These are phyloP conservation scores for Chironomus riparius DNA, from an alignment of 2,888 invertebrate genomes.

Conservation along the genomic window DNA sequence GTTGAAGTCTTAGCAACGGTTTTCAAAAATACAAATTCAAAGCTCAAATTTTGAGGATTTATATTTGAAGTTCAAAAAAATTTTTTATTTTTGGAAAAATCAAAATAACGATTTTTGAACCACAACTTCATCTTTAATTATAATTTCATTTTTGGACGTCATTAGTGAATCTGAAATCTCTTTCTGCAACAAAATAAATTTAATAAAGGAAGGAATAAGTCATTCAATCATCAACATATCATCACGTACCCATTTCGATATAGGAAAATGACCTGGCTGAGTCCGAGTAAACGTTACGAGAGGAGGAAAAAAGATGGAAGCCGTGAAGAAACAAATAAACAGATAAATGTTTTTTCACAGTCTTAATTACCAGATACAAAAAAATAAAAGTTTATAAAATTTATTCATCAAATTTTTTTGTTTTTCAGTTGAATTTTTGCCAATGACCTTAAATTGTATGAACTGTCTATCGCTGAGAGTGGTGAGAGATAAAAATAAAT, in stretches of 20 bases:
- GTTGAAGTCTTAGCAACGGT: no score
- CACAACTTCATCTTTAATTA: no score
- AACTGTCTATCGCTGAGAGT: neutral
- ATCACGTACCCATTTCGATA: constrained; percentile 60
- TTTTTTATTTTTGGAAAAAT: no score
- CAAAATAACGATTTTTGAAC: neutral
- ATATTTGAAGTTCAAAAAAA: no score
- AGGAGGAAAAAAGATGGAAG: neutral
- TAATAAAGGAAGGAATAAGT: neutral
- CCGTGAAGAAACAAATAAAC: neutral
- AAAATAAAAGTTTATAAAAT: neutral
- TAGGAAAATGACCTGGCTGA: constrained; percentile 63
- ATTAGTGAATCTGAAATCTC: neutral
- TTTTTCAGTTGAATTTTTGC: neutral
- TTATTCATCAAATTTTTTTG: neutral
- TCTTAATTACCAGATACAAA: neutral
- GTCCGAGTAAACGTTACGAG: constrained; percentile 32
- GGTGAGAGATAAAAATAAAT: neutral
- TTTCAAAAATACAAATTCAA: no score
- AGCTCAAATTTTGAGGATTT: no score
- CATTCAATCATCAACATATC: constrained; percentile 8
- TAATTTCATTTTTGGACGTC: neutral
- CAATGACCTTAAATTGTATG: neutral
- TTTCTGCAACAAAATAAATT: neutral
- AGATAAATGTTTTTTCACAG: neutral